phyloP scores from a whole-genome alignment of 2,888 invertebrate genomes.

The Spodoptera littoralis region DNA sequence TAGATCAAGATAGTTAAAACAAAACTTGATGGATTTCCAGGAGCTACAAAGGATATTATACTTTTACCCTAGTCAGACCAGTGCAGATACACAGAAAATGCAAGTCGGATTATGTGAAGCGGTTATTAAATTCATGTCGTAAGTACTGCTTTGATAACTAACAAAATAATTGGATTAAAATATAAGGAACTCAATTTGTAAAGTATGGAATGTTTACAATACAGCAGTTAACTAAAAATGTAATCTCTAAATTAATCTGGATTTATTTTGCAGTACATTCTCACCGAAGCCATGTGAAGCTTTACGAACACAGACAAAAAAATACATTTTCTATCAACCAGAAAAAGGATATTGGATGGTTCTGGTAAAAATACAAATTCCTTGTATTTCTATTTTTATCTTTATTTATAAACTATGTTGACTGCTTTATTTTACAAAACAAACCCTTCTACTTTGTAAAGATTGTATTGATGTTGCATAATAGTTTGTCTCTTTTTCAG shows the following conservation, averaged over 20 bases:
- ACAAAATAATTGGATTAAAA: no score
- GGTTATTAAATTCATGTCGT: slow-evolving; percentile 98
- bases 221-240: no score
- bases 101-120: slow-evolving; percentile 98
- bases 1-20: background rate
- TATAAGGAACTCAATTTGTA: no score
- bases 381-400: background rate
- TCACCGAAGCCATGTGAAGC: slow-evolving; percentile 94
- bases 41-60: slow-evolving; percentile 96
- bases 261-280: slow-evolving; percentile 91
- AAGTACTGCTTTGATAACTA: slow-evolving; percentile 70
- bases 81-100: slow-evolving; percentile 95
- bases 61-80: slow-evolving; percentile 94
- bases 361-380: slow-evolving; percentile 89
- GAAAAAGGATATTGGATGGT: slow-evolving; percentile 97
- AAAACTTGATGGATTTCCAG: slow-evolving; percentile 80
- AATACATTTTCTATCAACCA: slow-evolving; percentile 95
- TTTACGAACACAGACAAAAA: slow-evolving; percentile 96
- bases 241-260: no score
- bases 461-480: no score
- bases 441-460: no score
- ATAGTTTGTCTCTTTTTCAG: slow-evolving; percentile 78
- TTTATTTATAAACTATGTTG: no score
- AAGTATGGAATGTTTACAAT: no score
- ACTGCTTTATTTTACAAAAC: no score